Percentiles rank a stretch among this genome's conserved stretches.
phyloP scores from a whole-genome alignment of 2,113 vertebrate genomes.

The Pachypanchax playfairii region DNA sequence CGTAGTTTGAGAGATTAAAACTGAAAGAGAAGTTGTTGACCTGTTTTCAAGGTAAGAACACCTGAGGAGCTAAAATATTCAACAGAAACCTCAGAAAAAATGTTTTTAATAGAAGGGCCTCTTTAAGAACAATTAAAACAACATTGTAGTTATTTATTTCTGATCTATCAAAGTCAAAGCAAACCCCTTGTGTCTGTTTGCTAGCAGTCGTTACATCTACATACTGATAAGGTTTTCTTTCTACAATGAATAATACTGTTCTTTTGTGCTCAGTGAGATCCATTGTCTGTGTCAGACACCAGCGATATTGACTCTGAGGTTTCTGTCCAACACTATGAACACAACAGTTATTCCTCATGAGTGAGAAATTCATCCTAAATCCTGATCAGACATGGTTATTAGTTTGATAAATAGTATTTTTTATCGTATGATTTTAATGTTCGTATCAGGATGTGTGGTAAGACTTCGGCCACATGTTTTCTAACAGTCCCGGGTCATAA shows the following conservation, averaged over 20 bases:
- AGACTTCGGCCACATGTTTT: constrained; percentile 46
- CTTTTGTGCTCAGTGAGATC: constrained; percentile 17
- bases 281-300: constrained; percentile 28
- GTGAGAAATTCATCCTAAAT: constrained; percentile 50
- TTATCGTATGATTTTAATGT: constrained; percentile 53
- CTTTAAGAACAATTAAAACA: too few species aligned
- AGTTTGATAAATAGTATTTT: constrained; percentile 48
- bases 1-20: too few species aligned
- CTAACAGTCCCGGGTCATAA: constrained; percentile 35
- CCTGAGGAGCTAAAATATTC: too few species aligned
- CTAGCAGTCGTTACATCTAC: constrained; percentile 43
- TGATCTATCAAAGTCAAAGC: constrained; percentile 30
- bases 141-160: not conserved
- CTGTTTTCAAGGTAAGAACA: too few species aligned
- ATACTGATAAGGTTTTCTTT: constrained; percentile 47
- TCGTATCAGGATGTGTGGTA: constrained; percentile 41
- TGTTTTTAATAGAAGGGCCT: too few species aligned
- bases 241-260: constrained; percentile 56
- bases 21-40: too few species aligned
- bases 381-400: constrained; percentile 45
- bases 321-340: constrained; percentile 9
- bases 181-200: constrained; percentile 33
- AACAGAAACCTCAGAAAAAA: too few species aligned
- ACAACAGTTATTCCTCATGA: constrained; percentile 32
- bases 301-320: constrained; percentile 14